Evolutionary conservation across 2,888 invertebrate genomes (phyloP), one percentile per base, ranked within the genome.

Genomic region (Saturnia japonica): DNA sequence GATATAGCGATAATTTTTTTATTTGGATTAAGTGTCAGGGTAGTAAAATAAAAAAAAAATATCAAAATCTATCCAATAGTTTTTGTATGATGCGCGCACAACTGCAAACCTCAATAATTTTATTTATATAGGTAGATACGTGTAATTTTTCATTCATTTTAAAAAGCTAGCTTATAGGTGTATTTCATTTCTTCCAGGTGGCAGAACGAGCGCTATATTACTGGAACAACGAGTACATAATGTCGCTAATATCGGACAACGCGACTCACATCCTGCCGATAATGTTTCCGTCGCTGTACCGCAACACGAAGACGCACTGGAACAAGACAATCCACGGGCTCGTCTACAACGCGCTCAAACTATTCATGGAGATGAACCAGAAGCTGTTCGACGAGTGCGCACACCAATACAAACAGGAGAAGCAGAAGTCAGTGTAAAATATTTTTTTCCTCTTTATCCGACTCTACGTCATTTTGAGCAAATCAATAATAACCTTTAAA

Each of bases 331-430:
- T 99, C 82, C 98, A 99, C 85, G 99, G 99, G 69, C 96, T 99
- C 78, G 99, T 99, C 80, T 99, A 99, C 95, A 99, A 99, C 95
- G 99, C 99, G 82, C 96, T 99, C 82, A 99, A 99, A 91, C 96
- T 99, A 71, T 99, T 99, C 95, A 99, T 99, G 99, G 99, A 99
- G 94, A 99, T 99, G 99, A 99, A 99, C 95, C 99, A 99, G 94
- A 99, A 99, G 90, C 95, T 99, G 79, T 99, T 99, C 90, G 99
- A 99, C 90, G 99, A 99, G 94, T 99, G 99, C 91, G 98, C 98
- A 81, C 97, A 98, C 89, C 98, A 98, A 87, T 99, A 97, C 90
- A 97, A 97, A 84, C 97, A 97, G 88, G 98, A 97, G 87, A 96
- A 96, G 80, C 96, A 97, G 87, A 95, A 95, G 97, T 97, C 88